Base-by-base conservation (phyloP, 2,888 invertebrate genomes). In the Lochmaea capreae region DNA sequence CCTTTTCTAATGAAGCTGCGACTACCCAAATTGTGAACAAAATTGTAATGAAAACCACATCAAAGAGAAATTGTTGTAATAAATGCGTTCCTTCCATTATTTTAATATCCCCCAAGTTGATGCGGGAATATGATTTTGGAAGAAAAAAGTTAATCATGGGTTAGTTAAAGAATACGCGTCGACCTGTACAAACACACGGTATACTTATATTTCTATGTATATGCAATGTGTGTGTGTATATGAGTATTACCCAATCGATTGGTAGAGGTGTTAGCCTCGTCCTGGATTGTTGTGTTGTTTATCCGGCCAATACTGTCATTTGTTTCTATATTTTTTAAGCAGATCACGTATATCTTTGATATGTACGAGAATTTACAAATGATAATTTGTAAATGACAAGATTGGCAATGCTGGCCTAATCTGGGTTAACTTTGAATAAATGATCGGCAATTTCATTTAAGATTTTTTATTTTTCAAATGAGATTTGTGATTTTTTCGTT, bases 241-340 rank as follows among this genome's bases (percentile, higher is more conserved):
- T 65, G 71, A 42, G 65, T 71, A 58, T 67, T 71, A 57, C 73
- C 61, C 68, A 71, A 73, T 65, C 58, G 67, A 62, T 59, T 65
- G 67, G 43, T 70, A 68, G 71, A 65, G 71, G 71, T 83, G 83
- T 83, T 82, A 82, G 81, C 83, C 83, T 83, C 83, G 83, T 83
- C 82, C 83, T 79, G 82, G 81, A 83, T 83, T 81, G 82, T 80
- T 81, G 80, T 79, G 74, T 79, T 70, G 70, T 70, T 70, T 71
- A 71, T 71, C 71, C 71, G 71, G 65, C 71, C 58, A 80, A 76
- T 72, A 79, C 73, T 71, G 73, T 68, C 80, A 80, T 59, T 69
- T 59, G 68, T 61, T 69, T 52, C 14, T 46, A 59, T 67, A 54
- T 63, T 69, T 54, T 69, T 63, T 63, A 70, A 54, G 18, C 70